Base-by-base conservation (phyloP, 2,113 vertebrate genomes). In the Brachionichthys hirsutus region DNA sequence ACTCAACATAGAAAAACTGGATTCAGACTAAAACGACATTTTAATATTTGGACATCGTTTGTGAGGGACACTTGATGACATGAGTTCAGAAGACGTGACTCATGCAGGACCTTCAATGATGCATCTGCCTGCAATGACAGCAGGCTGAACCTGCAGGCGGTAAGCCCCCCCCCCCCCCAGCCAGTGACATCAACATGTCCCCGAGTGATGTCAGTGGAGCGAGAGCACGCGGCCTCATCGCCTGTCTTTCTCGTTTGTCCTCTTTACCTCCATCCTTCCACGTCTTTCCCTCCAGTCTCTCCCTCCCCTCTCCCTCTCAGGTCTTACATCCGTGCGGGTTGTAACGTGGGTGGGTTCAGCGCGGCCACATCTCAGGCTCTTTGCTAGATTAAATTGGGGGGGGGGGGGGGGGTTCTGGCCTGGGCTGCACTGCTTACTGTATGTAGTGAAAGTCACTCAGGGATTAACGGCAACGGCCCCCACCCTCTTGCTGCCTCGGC, bases 311-410 rank as follows among this genome's bases (percentile, higher is more conserved):
- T 35, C 54, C 45, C 38, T 67, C 38, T 43, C 64, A 50, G 50
- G 60, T 69, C 65, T 77, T 75, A 67, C 38, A 80, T 68, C 35
- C 30, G 16, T 8, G 35, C 14, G 46, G 24, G 17, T 48, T 73
- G 62, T 67, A 75, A 71, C 42, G 59, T n/a, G 17, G 47, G 19
- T 1, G 14, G 48, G 61, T 66, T 81, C 70, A 72, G 62, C 2
- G 14, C 52, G 62, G 69, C 42, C 67, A 78, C 70, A 73, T 81
- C 75, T 14, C 51, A 56, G 70, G 80, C 86, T 89, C 75, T 89
- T 89, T 88, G 82, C 83, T 85, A 89, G 88, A 89, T 89, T 89
- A 88, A 88, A 88, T 88, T 88, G 77, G 36, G 19, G 75, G 83
- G 66, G 77, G 4, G 87, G 77, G 36, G 19, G 75, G 83, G 66